Percentiles rank a stretch among this genome's conserved stretches.
These are phyloP conservation scores for Meloe dianella DNA, from an alignment of 2,888 invertebrate species.

Conservation along the genomic window DNA sequence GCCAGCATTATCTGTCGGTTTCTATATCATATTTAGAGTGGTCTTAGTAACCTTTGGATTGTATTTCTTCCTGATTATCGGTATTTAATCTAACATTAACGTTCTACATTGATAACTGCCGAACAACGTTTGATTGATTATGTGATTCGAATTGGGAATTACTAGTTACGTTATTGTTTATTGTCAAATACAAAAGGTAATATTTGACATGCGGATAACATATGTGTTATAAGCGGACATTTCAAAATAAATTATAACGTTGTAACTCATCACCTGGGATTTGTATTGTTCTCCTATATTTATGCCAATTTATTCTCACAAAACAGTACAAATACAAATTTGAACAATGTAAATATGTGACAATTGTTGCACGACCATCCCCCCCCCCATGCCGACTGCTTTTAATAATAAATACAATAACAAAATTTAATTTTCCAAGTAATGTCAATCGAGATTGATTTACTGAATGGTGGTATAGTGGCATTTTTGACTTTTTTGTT, in stretches of 20 bases:
- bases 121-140: slow-evolving; percentile 41
- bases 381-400: background rate
- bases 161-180: slow-evolving; percentile 49
- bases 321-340: slow-evolving; percentile 5
- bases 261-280: slow-evolving; percentile 46
- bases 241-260: slow-evolving; percentile 46
- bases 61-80: background rate
- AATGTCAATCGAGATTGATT: slow-evolving; percentile 18
- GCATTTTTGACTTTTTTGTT: background rate
- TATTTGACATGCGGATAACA: slow-evolving; percentile 49
- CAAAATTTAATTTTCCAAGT: slow-evolving; percentile 21
- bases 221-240: slow-evolving; percentile 45
- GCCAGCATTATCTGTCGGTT: too few relatives aligned
- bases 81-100: slow-evolving; percentile 19
- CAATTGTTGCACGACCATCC: slow-evolving; percentile 13
- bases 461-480: background rate
- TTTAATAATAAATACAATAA: slow-evolving; percentile 25
- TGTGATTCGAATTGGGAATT: slow-evolving; percentile 42
- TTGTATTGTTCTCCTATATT: slow-evolving; percentile 31
- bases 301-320: slow-evolving; percentile 33
- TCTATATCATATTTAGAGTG: too few relatives aligned
- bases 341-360: slow-evolving; percentile 3
- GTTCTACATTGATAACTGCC: slow-evolving; percentile 17
- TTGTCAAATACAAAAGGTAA: slow-evolving; percentile 51
- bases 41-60: too few relatives aligned